Percentiles rank a stretch among this genome's conserved stretches.
phyloP scores from a whole-genome alignment of 1,140 invertebrate genomes.

The Danaus plexippus region DNA sequence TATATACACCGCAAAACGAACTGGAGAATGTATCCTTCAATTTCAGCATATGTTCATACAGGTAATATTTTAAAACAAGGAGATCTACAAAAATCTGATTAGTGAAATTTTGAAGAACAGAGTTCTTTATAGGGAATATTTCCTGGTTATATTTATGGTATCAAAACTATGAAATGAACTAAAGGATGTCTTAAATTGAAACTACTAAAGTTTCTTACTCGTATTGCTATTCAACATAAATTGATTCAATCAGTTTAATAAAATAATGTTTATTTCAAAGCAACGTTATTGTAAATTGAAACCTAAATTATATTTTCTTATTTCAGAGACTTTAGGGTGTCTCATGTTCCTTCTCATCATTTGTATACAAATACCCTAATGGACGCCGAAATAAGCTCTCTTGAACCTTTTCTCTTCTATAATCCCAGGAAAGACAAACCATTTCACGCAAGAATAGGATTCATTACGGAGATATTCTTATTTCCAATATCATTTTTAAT shows the following conservation, averaged over 20 bases:
- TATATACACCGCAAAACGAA: conserved; percentile 85
- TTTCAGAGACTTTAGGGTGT: conserved; percentile 81
- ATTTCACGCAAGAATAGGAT: conserved; percentile 30
- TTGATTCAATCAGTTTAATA: too few species aligned
- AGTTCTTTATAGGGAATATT: too few species aligned
- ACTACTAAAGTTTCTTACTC: too few species aligned
- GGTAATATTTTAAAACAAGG: conserved; percentile 41
- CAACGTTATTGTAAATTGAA: conserved; percentile 1
- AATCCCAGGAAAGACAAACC: conserved; percentile 66
- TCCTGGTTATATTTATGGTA: too few species aligned
- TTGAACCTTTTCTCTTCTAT: conserved; percentile 80
- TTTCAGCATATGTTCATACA: conserved; percentile 76
- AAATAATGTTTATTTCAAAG: too few species aligned
- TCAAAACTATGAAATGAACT: too few species aligned
- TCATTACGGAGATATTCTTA: conserved; percentile 30
- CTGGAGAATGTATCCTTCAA: conserved; percentile 87
- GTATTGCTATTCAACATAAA: too few species aligned
- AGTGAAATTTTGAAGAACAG: too few species aligned
- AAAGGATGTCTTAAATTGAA: too few species aligned
- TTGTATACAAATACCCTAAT: conserved; percentile 83
- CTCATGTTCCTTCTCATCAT: conserved; percentile 85
- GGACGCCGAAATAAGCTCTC: conserved; percentile 80
- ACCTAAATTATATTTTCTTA: conserved; percentile 8
- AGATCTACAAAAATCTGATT: too few species aligned
- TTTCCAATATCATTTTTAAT: conserved; percentile 35